Evolutionary conservation across 2,888 invertebrate genomes (phyloP).

Genomic region (Nipponacmea schrenckii): DNA sequence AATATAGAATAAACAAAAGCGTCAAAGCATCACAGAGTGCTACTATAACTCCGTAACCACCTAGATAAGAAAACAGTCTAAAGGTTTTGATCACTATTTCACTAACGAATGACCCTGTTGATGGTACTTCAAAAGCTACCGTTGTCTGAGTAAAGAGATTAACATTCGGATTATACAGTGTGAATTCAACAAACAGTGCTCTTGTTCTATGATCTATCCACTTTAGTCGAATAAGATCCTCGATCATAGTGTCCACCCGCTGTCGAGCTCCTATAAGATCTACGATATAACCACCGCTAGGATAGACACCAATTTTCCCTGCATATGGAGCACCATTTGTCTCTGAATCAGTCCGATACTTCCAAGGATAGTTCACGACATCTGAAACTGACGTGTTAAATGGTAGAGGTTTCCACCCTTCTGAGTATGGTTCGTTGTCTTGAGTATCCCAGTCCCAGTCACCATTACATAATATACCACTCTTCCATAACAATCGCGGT

Average conservation of each 20-base stretch:
- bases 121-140: slow-evolving; percentile 45
- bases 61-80: slow-evolving; percentile 47
- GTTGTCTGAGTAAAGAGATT: slow-evolving; percentile 47
- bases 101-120: slow-evolving; percentile 35
- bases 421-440: slow-evolving; percentile 32
- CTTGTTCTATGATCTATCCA: slow-evolving; percentile 50
- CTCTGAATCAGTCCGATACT: slow-evolving; percentile 37
- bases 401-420: slow-evolving; percentile 34
- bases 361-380: slow-evolving; percentile 41
- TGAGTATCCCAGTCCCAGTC: slow-evolving; percentile 38
- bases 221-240: slow-evolving; percentile 24
- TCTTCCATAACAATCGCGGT: slow-evolving; percentile 27
- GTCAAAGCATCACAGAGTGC: slow-evolving; percentile 42
- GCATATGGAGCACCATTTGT: slow-evolving; percentile 47
- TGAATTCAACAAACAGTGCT: slow-evolving; percentile 49
- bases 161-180: slow-evolving; percentile 50
- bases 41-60: slow-evolving; percentile 44
- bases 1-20: slow-evolving; percentile 41
- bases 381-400: slow-evolving; percentile 15
- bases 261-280: slow-evolving; percentile 42
- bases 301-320: slow-evolving; percentile 46
- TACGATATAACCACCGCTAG: slow-evolving; percentile 48
- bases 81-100: slow-evolving; percentile 40
- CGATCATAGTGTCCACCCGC: slow-evolving; percentile 30
- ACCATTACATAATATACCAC: slow-evolving; percentile 34